phyloP scores from a whole-genome alignment of 2,888 invertebrate genomes.

The Cheilosia soror region DNA sequence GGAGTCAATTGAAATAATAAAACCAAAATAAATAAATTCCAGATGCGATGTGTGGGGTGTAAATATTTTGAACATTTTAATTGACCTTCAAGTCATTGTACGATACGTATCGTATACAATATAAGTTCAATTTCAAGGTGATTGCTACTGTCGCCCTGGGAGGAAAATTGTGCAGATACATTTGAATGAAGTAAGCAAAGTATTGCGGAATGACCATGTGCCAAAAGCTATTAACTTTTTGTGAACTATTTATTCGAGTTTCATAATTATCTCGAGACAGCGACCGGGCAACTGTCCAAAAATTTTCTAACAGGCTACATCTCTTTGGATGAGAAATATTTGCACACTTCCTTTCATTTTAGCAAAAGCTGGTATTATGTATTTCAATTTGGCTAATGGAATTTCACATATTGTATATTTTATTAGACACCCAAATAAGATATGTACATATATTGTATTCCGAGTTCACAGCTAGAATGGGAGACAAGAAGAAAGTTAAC shows the following conservation, averaged over 20 bases:
- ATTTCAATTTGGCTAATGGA: conserved; percentile 38
- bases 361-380: not conserved
- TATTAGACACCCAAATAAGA: conserved; percentile 12
- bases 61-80: conserved; percentile 45
- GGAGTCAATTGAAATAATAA: conserved; percentile 13
- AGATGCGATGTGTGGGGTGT: conserved; percentile 6
- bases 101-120: conserved; percentile 2
- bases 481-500: conserved; percentile 34
- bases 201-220: conserved; percentile 12
- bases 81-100: conserved; percentile 20
- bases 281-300: conserved; percentile 41
- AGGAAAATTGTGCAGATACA: not conserved
- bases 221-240: conserved; percentile 22
- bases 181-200: conserved; percentile 5
- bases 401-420: not conserved
- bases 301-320: not conserved
- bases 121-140: conserved; percentile 58
- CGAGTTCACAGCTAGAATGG: conserved; percentile 8
- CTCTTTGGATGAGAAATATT: not conserved
- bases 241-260: conserved; percentile 6
- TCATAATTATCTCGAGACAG: conserved; percentile 34
- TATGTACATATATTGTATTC: not conserved
- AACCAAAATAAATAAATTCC: conserved; percentile 14
- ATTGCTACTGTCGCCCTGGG: not conserved
- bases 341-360: not conserved